These are phyloP conservation scores for Zaprionus ghesquierei DNA, from an alignment of 1,140 invertebrate species.

Conservation along the genomic window DNA sequence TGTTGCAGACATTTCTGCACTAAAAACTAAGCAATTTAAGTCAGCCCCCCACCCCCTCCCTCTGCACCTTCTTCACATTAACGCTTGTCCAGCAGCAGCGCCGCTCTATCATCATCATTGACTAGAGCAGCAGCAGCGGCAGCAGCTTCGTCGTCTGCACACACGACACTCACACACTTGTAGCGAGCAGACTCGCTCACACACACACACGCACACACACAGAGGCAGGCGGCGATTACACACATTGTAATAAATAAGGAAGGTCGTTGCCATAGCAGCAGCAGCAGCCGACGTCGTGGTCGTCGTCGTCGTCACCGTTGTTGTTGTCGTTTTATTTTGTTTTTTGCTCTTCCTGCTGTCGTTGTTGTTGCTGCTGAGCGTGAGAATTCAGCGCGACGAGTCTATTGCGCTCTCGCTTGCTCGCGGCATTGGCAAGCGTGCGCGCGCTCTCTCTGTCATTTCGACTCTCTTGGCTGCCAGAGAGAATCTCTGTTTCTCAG, in stretches of 20 bases:
- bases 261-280: conserved; percentile 82
- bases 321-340: conserved; percentile 16
- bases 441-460: background rate
- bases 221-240: conserved; percentile 57
- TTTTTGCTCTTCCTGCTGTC: conserved; percentile 29
- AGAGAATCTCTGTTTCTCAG: no score
- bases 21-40: conserved; percentile 74
- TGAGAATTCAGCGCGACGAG: conserved; percentile 34
- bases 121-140: conserved; percentile 17
- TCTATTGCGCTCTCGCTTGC: conserved; percentile 2
- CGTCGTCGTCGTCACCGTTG: conserved; percentile 45
- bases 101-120: conserved; percentile 8
- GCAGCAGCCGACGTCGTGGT: conserved; percentile 21
- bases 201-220: conserved; percentile 25
- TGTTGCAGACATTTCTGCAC: conserved; percentile 75
- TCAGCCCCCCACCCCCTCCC: conserved; percentile 28
- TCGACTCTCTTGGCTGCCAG: conserved; percentile 9
- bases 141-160: conserved; percentile 34
- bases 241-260: conserved; percentile 82
- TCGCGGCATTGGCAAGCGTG: background rate
- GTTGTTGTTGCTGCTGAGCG: conserved; percentile 46
- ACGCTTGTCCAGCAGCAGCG: no score
- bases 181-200: conserved; percentile 15
- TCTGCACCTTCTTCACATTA: no score
- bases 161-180: conserved; percentile 38